Conservation (phyloP, 2,797 vertebrate species). For the Sciaenops ocellatus region DNA sequence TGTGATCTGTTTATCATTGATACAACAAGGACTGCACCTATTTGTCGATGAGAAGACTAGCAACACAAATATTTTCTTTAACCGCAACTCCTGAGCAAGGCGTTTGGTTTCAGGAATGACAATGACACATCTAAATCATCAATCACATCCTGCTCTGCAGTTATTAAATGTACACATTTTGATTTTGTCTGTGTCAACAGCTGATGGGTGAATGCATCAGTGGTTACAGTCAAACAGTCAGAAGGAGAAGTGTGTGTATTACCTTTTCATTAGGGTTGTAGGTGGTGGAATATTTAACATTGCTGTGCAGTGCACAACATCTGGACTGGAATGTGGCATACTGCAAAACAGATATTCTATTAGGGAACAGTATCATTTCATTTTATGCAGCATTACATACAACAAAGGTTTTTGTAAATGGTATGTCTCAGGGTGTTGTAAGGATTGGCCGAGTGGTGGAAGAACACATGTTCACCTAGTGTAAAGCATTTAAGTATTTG, state of each 20-base stretch:
- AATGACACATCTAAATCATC: background rate
- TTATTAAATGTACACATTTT: background rate
- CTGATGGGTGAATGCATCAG: background rate
- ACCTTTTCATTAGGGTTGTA: slow-evolving; percentile 79
- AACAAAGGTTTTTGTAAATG: background rate
- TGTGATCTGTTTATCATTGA: slow-evolving; percentile 29
- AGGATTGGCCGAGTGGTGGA: background rate
- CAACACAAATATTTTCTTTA: background rate
- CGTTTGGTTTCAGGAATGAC: background rate
- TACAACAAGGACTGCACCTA: slow-evolving; percentile 19
- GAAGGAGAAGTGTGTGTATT: background rate
- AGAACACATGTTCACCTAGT: background rate
- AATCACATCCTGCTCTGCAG: background rate
- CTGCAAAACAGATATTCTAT: slow-evolving; percentile 60
- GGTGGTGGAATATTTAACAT: slow-evolving; percentile 75
- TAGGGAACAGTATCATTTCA: background rate
- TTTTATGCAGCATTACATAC: background rate
- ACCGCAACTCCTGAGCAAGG: background rate
- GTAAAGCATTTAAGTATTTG: background rate
- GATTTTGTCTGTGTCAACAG: background rate
- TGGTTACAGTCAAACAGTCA: background rate
- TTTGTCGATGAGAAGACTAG: background rate
- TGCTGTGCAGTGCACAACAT: slow-evolving; percentile 58
- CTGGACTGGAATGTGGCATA: slow-evolving; percentile 71
- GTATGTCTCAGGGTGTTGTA: background rate